These are phyloP conservation scores for Lucilia cuprina DNA, from an alignment of 1,140 invertebrate genomes.

Conservation along the genomic window DNA sequence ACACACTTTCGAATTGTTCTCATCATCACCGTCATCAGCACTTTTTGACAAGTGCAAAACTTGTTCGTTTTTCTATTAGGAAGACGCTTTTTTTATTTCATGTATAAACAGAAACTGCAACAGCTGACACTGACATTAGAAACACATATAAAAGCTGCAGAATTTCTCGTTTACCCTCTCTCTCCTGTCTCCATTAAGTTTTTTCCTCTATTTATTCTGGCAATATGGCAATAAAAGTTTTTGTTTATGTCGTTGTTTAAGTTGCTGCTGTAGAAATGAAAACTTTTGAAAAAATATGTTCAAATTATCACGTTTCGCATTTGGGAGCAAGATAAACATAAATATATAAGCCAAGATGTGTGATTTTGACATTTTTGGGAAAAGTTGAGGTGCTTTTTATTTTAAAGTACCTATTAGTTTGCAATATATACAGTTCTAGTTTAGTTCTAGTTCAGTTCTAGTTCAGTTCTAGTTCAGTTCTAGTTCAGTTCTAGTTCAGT, in stretches of 20 bases:
- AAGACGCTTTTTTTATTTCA: background rate
- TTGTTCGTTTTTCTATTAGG: background rate
- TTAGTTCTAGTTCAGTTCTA: too few species aligned
- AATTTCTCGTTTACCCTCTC: background rate
- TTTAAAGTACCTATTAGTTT: background rate
- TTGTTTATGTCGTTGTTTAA: background rate
- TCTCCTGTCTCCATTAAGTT: background rate
- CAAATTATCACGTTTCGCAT: conserved; percentile 24
- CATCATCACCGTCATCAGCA: conserved; percentile 14
- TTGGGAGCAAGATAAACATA: background rate
- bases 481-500: too few species aligned
- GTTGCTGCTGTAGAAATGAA: background rate
- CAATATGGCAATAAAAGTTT: conserved; percentile 29
- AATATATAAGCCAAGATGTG: background rate
- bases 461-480: too few species aligned
- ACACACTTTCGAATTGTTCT: background rate
- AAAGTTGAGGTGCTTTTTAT: background rate
- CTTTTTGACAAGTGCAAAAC: background rate
- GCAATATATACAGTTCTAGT: background rate
- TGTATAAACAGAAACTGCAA: background rate
- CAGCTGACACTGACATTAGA: conserved; percentile 22
- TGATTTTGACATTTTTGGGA: background rate
- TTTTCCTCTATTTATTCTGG: background rate
- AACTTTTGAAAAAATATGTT: background rate
- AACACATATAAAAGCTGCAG: background rate